Base-by-base conservation (phyloP, 92 coral and sea anemone genomes). In the Montipora capitata region DNA sequence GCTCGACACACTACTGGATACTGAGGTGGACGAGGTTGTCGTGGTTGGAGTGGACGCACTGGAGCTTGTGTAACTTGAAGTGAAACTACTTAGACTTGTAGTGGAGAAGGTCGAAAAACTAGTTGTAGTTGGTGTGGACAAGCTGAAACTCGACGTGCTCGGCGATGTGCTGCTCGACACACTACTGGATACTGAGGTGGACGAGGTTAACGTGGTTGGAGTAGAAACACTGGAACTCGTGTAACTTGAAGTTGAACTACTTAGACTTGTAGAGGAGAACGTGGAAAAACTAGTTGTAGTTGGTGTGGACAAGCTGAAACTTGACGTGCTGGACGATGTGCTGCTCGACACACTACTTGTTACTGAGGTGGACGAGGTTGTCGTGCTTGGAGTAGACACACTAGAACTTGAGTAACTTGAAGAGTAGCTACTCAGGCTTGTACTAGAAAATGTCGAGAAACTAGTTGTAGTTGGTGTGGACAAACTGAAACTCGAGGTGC, bases 371-470 rank as follows among this genome's bases (percentile, higher is more conserved):
- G 77, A 51, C 39, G 77, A 65, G 6, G 88, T 73, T 4, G 85
- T 62, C 4, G 91, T 74, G 0, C 76, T 52, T 40, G 94, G 67
- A 2, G 96, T 82, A 10, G 96, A 78, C 10, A 72, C 77, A 45
- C 77, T 72, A 1, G 74, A 69, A 69, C 75, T 69, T 9, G 45
- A 2, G 5, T 45, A 69, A 38, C 61, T 74, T 18, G 78, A 74
- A 0, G 41, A 7, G 20, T 66, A 56, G 40, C 54, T 40, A 80
- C 79, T 70, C 12, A 27, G 71, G 42, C 87, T 77, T 58, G 68
- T 18, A 18, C 20, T 27, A 27, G 35, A 77, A 40, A 57, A 43
- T 8, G 82, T 78, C 7, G 84, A 65, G 42, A 59, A 62, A 20
- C 77, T 69, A 0, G 87, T 68, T 14, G 88, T 58, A 0, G 88